A percentile compares a stretch with the other conserved stretches of the same genome.
phyloP scores from a whole-genome alignment of 2,797 vertebrate species.

The Hybognathus amarus region DNA sequence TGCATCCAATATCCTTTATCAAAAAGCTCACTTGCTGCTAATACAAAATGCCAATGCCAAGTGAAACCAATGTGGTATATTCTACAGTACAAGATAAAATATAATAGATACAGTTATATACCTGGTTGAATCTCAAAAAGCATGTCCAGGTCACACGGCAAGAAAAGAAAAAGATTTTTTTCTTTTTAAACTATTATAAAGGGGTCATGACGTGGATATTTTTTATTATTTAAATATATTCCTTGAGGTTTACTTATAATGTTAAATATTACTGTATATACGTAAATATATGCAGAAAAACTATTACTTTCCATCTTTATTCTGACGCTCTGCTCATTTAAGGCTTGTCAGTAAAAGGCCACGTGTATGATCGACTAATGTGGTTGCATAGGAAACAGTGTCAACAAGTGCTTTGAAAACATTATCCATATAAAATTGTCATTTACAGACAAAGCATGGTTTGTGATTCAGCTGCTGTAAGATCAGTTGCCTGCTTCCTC shows the following conservation, averaged over 20 bases:
- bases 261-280: too few relatives aligned
- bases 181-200: too few relatives aligned
- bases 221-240: too few relatives aligned
- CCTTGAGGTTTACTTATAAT: too few relatives aligned
- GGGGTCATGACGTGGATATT: too few relatives aligned
- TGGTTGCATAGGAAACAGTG: too few relatives aligned
- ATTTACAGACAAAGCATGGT: not conserved
- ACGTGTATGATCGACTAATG: not conserved
- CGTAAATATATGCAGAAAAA: not conserved
- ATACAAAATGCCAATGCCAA: not conserved
- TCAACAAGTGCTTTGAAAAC: not conserved
- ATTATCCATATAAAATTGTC: not conserved
- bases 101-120: not conserved
- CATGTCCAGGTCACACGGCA: not conserved
- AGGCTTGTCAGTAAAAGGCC: not conserved
- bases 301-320: not conserved
- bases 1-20: not conserved
- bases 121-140: not conserved
- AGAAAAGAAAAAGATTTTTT: not conserved
- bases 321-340: not conserved
- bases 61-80: constrained; percentile 6
- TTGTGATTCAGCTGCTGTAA: not conserved
- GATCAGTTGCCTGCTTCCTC: not conserved
- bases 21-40: constrained; percentile 5
- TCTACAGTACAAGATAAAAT: not conserved